phyloP scores from a whole-genome alignment of 2,888 invertebrate genomes.

The Cosmopolites sordidus region DNA sequence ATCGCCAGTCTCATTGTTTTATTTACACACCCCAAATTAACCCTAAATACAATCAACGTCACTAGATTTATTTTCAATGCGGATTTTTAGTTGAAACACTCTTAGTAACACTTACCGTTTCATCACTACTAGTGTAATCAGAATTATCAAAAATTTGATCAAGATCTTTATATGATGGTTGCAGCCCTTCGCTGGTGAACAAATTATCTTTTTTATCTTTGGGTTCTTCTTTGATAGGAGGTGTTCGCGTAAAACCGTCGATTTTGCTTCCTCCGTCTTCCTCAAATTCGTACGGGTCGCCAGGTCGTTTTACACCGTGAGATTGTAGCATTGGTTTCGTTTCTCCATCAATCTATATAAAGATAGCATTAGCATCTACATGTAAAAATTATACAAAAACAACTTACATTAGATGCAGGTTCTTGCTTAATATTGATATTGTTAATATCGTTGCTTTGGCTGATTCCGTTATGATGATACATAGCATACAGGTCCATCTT shows the following conservation, averaged over 20 bases:
- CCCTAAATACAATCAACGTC: no score
- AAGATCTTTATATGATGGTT: constrained; percentile 83
- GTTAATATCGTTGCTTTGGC: constrained; percentile 32
- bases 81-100: no score
- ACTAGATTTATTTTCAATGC: no score
- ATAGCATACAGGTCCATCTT: constrained; percentile 47
- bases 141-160: constrained; percentile 94
- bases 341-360: not conserved
- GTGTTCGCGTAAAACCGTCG: constrained; percentile 33
- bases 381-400: not conserved
- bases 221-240: constrained; percentile 47
- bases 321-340: constrained; percentile 18
- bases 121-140: constrained; percentile 84
- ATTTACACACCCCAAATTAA: no score
- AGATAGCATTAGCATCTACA: not conserved
- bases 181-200: constrained; percentile 84
- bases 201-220: constrained; percentile 61
- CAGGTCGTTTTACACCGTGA: constrained; percentile 47
- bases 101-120: constrained; percentile 60
- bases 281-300: constrained; percentile 70
- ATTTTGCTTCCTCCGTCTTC: constrained; percentile 54
- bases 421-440: constrained; percentile 55
- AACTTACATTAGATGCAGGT: constrained; percentile 37
- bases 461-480: constrained; percentile 39
- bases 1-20: no score